phyloP scores from a whole-genome alignment of 2,113 vertebrate species.

The Chaetura pelagica region DNA sequence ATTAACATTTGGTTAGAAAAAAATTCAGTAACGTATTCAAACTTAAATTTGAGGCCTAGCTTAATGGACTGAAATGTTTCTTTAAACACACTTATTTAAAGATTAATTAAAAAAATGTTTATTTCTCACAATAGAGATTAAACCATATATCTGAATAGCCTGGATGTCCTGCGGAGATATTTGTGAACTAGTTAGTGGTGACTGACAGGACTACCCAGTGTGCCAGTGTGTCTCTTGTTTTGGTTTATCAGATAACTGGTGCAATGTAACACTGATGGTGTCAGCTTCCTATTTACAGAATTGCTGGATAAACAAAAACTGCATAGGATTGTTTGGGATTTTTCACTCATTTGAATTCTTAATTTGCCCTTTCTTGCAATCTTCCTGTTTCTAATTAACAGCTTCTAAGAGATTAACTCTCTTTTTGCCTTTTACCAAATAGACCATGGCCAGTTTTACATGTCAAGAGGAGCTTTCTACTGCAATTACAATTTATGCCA shows the following conservation, averaged over 20 bases:
- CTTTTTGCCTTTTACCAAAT: constrained; percentile 38
- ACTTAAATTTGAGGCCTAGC: neutral
- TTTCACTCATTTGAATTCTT: constrained; percentile 74
- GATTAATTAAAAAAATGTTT: neutral
- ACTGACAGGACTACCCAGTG: constrained; percentile 69
- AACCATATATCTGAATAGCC: neutral
- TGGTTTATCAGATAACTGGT: constrained; percentile 70
- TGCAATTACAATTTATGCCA: neutral
- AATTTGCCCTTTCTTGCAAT: constrained; percentile 59
- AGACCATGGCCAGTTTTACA: neutral
- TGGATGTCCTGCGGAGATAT: neutral
- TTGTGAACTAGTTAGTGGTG: constrained; percentile 46
- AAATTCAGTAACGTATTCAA: neutral
- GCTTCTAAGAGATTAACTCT: constrained; percentile 40
- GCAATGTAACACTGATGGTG: constrained; percentile 73
- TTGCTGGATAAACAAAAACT: constrained; percentile 72
- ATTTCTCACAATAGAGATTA: neutral
- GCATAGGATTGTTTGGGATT: constrained; percentile 47
- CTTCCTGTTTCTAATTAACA: constrained; percentile 78
- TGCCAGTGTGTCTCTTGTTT: constrained; percentile 37
- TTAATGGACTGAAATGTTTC: neutral
- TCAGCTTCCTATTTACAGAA: constrained; percentile 67
- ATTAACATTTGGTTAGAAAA: neutral
- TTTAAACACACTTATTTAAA: constrained; percentile 6
- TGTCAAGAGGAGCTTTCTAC: neutral